Percentiles rank a stretch among this genome's conserved stretches.
Conservation (phyloP, 2,797 vertebrate genomes). For the Parauchenoglanis punctatus region DNA sequence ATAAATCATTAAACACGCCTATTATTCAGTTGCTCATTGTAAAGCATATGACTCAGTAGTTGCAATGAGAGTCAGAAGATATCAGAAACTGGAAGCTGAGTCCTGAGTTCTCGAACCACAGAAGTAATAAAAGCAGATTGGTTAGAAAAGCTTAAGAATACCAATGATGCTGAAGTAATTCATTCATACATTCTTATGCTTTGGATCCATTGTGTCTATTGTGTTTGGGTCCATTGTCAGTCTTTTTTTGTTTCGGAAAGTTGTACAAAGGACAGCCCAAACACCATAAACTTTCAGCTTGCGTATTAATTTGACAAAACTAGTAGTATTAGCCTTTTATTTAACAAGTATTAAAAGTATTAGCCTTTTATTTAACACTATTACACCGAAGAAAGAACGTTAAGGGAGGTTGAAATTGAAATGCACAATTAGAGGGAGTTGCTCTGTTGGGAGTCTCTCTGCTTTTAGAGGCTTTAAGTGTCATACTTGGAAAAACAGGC, state of each 20-base stretch:
- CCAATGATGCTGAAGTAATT: not conserved
- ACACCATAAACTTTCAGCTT: too few relatives aligned
- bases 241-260: not conserved
- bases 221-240: not conserved
- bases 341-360: not conserved
- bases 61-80: not conserved
- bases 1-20: not conserved
- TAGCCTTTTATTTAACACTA: not conserved
- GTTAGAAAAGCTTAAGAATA: not conserved
- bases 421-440: slow-evolving; percentile 35
- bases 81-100: not conserved
- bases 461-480: slow-evolving; percentile 62
- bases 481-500: slow-evolving; percentile 67
- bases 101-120: not conserved
- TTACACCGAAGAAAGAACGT: not conserved
- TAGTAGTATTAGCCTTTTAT: too few relatives aligned
- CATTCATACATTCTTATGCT: not conserved
- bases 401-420: not conserved
- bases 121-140: not conserved
- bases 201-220: not conserved
- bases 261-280: too few relatives aligned
- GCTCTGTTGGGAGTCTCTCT: slow-evolving; percentile 18
- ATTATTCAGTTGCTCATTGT: not conserved
- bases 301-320: too few relatives aligned
- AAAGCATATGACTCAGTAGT: not conserved